phyloP scores from a whole-genome alignment of 2,113 vertebrate genomes.

The Ictalurus punctatus region DNA sequence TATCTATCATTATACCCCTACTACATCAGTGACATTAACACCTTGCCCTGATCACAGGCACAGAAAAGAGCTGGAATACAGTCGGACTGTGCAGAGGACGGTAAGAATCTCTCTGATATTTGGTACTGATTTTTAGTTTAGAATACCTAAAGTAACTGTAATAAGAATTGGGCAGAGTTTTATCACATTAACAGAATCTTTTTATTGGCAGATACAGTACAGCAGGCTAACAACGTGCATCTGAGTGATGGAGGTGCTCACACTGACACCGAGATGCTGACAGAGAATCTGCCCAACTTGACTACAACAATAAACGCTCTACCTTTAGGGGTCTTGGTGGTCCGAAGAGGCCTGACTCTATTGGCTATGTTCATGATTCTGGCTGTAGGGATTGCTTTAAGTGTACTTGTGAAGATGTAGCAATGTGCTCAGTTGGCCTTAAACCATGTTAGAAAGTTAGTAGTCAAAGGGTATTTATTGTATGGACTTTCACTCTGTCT shows the following conservation, averaged over 20 bases:
- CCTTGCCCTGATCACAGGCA: slow-evolving; percentile 61
- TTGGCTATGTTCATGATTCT: slow-evolving; percentile 66
- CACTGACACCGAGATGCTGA: slow-evolving; percentile 46
- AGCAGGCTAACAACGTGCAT: slow-evolving; percentile 3
- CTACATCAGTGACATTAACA: not conserved
- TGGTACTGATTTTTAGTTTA: not conserved
- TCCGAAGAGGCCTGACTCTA: slow-evolving; percentile 61
- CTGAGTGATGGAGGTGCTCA: not conserved
- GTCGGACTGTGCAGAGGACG: slow-evolving; percentile 19
- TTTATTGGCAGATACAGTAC: slow-evolving; percentile 38
- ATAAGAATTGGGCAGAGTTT: not conserved
- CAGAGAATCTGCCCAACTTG: not conserved
- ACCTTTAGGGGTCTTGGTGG: slow-evolving; percentile 52
- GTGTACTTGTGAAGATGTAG: slow-evolving; percentile 54
- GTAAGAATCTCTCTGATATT: slow-evolving; percentile 53
- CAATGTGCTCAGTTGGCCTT: not conserved
- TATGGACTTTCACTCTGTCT: not conserved
- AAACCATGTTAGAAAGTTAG: not conserved
- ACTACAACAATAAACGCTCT: not conserved
- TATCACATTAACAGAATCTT: not conserved
- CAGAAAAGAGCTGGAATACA: slow-evolving; percentile 65
- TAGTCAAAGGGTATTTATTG: not conserved
- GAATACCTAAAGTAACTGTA: not conserved
- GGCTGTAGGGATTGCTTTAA: slow-evolving; percentile 60
- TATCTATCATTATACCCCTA: not conserved